phyloP scores from a whole-genome alignment of 2,797 vertebrate genomes.

The Sparidentex hasta region DNA sequence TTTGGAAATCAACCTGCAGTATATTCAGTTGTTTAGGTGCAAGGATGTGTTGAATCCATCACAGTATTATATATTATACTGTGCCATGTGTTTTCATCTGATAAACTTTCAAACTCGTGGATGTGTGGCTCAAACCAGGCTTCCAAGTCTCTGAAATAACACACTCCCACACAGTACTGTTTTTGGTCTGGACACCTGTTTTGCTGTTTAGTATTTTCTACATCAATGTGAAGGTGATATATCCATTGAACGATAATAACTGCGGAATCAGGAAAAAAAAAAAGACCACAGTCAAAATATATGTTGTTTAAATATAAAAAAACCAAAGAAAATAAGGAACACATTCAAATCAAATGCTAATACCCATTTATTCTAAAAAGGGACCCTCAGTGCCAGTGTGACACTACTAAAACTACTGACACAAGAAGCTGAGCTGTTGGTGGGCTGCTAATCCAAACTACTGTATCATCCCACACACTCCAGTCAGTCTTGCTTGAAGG shows the following conservation, averaged over 20 bases:
- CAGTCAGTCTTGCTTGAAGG: conserved; percentile 54
- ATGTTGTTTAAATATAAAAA: background rate
- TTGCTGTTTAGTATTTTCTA: background rate
- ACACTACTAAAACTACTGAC: conserved; percentile 18
- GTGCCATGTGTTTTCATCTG: background rate
- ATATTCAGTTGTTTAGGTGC: no score
- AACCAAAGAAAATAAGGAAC: background rate
- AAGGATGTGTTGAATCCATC: background rate
- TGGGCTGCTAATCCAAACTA: conserved; percentile 46
- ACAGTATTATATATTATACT: background rate
- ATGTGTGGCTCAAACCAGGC: background rate
- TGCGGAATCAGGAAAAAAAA: background rate
- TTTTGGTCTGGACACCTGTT: background rate
- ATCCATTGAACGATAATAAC: background rate
- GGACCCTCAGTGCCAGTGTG: background rate
- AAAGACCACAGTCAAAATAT: background rate
- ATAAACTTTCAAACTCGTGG: background rate
- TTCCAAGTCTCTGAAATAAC: background rate
- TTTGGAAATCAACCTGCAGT: no score
- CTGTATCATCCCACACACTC: conserved; percentile 52
- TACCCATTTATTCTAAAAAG: background rate
- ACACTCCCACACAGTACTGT: no score
- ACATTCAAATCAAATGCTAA: conserved; percentile 5
- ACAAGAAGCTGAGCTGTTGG: conserved; percentile 29
- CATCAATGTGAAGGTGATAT: background rate